phyloP scores from a whole-genome alignment of 2,797 vertebrate genomes.

The Falco naumanni region DNA sequence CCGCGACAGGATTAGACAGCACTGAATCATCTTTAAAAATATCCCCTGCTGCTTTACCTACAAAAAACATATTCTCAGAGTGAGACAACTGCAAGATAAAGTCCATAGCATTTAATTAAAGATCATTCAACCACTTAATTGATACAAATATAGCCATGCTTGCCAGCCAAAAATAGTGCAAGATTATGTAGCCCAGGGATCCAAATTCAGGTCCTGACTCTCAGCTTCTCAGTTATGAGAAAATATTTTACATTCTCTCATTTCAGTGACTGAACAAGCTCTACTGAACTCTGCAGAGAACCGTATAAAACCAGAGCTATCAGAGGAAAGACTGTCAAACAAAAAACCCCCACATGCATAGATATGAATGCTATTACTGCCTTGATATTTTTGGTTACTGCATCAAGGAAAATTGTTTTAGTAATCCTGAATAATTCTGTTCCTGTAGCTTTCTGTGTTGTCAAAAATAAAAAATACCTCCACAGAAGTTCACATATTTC shows the following conservation, averaged over 20 bases:
- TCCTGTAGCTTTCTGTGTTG: neutral
- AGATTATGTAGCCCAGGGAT: neutral
- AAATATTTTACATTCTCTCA: neutral
- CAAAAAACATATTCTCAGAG: neutral
- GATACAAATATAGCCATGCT: neutral
- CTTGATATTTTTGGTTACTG: neutral
- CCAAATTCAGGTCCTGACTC: neutral
- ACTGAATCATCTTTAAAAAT: conserved; percentile 93
- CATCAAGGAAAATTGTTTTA: neutral
- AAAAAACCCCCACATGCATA: neutral
- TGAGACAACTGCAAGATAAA: neutral
- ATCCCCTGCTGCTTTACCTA: conserved; percentile 94
- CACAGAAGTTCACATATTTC: neutral
- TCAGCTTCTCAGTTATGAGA: neutral
- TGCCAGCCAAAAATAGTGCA: neutral
- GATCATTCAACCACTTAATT: neutral
- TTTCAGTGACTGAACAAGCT: neutral
- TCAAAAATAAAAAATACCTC: neutral
- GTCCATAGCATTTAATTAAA: neutral
- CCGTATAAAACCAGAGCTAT: neutral
- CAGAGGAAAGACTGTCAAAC: neutral
- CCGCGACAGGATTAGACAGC: conserved; percentile 92
- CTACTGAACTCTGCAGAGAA: neutral
- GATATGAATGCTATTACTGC: neutral
- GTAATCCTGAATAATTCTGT: neutral